These are phyloP conservation scores for Cydia amplana DNA, from an alignment of 1,140 invertebrate genomes.

Conservation along the genomic window DNA sequence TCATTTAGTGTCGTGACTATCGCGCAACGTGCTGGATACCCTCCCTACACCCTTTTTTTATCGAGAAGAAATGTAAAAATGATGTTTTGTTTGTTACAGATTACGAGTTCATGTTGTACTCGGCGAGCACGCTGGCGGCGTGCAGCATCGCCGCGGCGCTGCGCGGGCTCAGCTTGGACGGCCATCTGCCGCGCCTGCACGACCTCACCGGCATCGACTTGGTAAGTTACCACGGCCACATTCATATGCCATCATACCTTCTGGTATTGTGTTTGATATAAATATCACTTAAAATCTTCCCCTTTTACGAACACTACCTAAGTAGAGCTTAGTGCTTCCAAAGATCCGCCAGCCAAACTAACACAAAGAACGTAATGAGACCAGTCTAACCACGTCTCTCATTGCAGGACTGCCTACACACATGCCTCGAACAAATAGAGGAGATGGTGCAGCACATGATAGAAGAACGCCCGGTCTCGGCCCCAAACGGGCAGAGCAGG, in stretches of 20 bases:
- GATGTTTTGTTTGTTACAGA: slow-evolving; percentile 83
- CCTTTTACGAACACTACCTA: too few relatives aligned
- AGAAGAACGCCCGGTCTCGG: slow-evolving; percentile 55
- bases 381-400: slow-evolving; percentile 34
- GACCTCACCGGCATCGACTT: slow-evolving; percentile 88
- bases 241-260: too few relatives aligned
- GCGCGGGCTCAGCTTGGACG: slow-evolving; percentile 86
- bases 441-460: slow-evolving; percentile 83
- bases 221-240: slow-evolving; percentile 78
- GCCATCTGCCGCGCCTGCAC: slow-evolving; percentile 83
- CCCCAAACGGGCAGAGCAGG: slow-evolving; percentile 74
- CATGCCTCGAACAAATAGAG: slow-evolving; percentile 87
- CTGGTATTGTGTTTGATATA: too few relatives aligned
- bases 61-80: neutral
- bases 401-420: slow-evolving; percentile 85
- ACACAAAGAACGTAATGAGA: slow-evolving; percentile 77
- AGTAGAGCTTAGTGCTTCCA: too few relatives aligned
- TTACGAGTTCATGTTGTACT: slow-evolving; percentile 91
- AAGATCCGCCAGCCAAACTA: neutral
- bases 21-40: too few relatives aligned
- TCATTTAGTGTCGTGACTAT: neutral
- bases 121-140: slow-evolving; percentile 92
- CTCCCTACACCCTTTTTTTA: too few relatives aligned
- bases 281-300: too few relatives aligned
- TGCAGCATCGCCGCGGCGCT: slow-evolving; percentile 91